These are phyloP conservation scores for Diplazon laetatorius DNA, from an alignment of 2,888 invertebrate genomes.

Conservation along the genomic window DNA sequence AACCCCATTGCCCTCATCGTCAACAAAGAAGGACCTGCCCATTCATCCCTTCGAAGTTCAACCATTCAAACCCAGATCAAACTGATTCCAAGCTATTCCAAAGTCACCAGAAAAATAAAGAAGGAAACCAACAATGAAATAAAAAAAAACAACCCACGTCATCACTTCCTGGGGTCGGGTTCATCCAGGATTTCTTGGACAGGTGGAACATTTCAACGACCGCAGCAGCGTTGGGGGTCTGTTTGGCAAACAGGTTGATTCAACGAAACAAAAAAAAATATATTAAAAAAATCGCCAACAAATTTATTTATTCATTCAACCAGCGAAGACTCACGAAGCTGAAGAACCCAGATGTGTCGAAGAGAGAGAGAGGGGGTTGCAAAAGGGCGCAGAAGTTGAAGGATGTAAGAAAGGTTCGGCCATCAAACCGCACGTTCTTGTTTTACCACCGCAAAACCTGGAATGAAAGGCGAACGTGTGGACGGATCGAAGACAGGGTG, in stretches of 20 bases:
- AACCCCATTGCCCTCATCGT: background rate
- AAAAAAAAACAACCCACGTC: no score
- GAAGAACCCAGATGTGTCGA: conserved; percentile 10
- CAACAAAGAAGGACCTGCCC: background rate
- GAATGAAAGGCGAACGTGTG: conserved; percentile 9
- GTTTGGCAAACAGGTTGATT: background rate
- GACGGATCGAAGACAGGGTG: conserved; percentile 21
- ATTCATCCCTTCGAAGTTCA: background rate
- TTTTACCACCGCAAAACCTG: background rate
- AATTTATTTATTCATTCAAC: background rate
- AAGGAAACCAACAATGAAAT: no score
- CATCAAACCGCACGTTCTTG: conserved; percentile 24
- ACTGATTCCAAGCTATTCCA: background rate
- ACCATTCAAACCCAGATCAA: background rate
- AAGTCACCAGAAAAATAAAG: conserved; percentile 6
- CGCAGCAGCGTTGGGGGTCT: conserved; percentile 6
- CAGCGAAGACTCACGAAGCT: conserved; percentile 9
- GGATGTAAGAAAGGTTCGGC: background rate
- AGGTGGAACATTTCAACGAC: conserved; percentile 4
- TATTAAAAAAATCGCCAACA: no score
- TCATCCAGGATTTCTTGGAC: background rate
- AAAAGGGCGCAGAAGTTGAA: conserved; percentile 3
- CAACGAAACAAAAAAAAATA: no score
- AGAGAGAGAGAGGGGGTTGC: background rate
- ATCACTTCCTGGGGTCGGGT: background rate